Evolutionary conservation across 1,140 invertebrate genomes (phyloP).

Genomic region (Oryctes rhinoceros): DNA sequence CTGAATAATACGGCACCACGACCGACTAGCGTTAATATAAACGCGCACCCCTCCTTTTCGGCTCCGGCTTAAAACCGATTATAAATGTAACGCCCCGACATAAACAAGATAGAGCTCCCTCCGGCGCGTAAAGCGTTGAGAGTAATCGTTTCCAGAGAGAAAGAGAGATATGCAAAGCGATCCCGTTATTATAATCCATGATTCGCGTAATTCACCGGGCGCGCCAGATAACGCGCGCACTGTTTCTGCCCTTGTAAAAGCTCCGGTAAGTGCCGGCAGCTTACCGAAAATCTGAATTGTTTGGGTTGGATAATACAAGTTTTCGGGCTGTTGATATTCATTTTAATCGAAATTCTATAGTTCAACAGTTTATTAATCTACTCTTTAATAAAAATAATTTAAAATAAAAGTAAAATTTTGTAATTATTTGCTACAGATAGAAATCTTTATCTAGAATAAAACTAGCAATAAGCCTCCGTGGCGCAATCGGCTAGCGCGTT

Average conservation of each 20-base stretch:
- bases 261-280: too few relatives aligned
- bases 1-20: constrained; percentile 41
- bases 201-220: constrained; percentile 55
- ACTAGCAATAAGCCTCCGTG: constrained; percentile 69
- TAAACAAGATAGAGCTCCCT: constrained; percentile 56
- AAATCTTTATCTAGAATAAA: too few relatives aligned
- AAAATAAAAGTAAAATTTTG: too few relatives aligned
- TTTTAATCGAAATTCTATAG: too few relatives aligned
- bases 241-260: too few relatives aligned
- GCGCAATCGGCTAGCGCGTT: constrained; percentile 86
- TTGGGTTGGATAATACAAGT: too few relatives aligned
- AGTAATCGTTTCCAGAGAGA: constrained; percentile 49
- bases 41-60: constrained; percentile 9
- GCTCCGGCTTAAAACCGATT: constrained; percentile 49
- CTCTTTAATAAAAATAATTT: too few relatives aligned
- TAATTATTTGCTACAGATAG: too few relatives aligned
- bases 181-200: constrained; percentile 60
- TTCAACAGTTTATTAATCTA: too few relatives aligned
- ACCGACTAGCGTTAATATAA: constrained; percentile 41
- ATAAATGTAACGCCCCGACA: constrained; percentile 54
- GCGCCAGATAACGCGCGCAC: not conserved
- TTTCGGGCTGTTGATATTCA: too few relatives aligned
- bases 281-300: too few relatives aligned
- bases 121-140: constrained; percentile 29
- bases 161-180: constrained; percentile 57